Evolutionary conservation across 1,140 invertebrate genomes (phyloP), one percentile per base, ranked within the genome.

Genomic region (Zaprionus ghesquierei): DNA sequence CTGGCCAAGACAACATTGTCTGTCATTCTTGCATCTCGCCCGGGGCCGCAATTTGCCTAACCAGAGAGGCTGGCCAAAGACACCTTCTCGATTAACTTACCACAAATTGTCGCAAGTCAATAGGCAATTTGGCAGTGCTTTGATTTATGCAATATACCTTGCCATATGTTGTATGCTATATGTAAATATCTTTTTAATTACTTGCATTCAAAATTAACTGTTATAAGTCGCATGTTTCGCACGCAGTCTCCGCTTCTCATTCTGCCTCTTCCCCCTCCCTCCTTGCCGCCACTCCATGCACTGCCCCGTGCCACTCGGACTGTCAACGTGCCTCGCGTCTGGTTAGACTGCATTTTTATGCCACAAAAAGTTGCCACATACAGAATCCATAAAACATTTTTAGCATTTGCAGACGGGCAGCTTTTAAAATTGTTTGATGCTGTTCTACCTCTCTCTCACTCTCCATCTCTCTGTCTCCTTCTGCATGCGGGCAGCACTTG

Each of bases 341-440:
- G 72, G 72, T 75, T 75, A 62, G 66, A 75, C 72, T 33, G 59
- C 72, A 75, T 75, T 75, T 75, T 70, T 63, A 58, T 64, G 71
- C 38, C 29, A 53, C 46, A 53, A 62, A 61, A 51, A 68, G 46
- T 68, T 41, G 63, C 55, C 31, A 41, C 69, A 59, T 59, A n/a
- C n/a, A 68, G 63, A 63, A 74, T 56, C 71, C 66, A 75, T 75
- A 75, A 75, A 75, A 75, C 54, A 75, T 75, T 75, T 75, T 75
- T 75, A 75, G 72, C 66, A 75, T 75, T 75, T 64, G 66, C 72
- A 75, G 72, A 75, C 72, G 60, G 9, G 15, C 53, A 44, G 68
- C 66, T 75, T 63, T 75, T 64, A 75, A 70, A 75, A 70, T 53
- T 70, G 50, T 55, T 69, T 46, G 25, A 44, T 61, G 33, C 15